phyloP scores from a whole-genome alignment of 2,113 vertebrate species.

The Talpa occidentalis region DNA sequence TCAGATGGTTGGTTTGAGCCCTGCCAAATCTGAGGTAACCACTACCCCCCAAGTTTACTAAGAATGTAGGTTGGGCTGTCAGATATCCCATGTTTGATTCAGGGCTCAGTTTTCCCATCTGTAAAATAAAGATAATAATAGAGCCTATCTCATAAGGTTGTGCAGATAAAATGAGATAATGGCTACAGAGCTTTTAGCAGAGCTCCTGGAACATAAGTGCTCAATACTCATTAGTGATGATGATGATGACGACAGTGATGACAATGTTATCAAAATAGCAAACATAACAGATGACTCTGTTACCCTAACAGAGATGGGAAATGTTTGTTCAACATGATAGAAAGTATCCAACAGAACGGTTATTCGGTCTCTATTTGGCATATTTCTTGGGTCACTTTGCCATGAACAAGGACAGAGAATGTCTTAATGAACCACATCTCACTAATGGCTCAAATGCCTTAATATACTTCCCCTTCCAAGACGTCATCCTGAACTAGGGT shows the following conservation, averaged over 20 bases:
- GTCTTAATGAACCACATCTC: background rate
- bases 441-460: background rate
- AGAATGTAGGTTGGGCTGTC: background rate
- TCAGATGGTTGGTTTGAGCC: background rate
- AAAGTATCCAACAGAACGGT: constrained; percentile 13
- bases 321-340: constrained; percentile 50
- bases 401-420: background rate
- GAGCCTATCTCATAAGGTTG: constrained; percentile 37
- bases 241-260: background rate
- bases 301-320: constrained; percentile 46
- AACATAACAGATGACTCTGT: background rate
- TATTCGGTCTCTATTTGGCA: constrained; percentile 27
- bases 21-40: background rate
- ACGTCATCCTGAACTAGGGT: background rate
- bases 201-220: constrained; percentile 37
- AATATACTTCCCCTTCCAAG: background rate
- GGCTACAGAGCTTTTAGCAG: constrained; percentile 57
- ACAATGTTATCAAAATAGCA: background rate
- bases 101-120: constrained; percentile 46
- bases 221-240: background rate
- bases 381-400: constrained; percentile 1
- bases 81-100: background rate
- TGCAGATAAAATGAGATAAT: constrained; percentile 62
- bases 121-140: constrained; percentile 62
- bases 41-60: background rate